phyloP scores from a whole-genome alignment of 2,888 invertebrate species.

The Limulus polyphemus region DNA sequence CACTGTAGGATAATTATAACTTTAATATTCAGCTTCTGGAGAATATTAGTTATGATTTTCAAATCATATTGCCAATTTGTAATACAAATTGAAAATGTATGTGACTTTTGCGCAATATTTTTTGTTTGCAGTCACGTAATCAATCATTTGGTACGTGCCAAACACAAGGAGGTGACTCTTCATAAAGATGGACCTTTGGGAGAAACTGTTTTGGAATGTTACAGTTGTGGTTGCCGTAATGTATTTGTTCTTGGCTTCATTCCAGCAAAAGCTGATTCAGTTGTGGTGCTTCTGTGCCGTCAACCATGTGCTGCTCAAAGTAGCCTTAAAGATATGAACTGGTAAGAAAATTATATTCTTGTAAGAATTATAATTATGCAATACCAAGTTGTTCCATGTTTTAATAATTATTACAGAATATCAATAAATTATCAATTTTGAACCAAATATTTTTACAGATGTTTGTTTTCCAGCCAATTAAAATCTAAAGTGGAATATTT shows the following conservation, averaged over 20 bases:
- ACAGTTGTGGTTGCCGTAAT: slow-evolving; percentile 95
- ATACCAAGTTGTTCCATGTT: too few relatives aligned
- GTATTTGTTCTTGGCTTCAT: slow-evolving; percentile 98
- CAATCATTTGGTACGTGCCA: slow-evolving; percentile 96
- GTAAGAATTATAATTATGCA: too few relatives aligned
- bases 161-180: slow-evolving; percentile 96
- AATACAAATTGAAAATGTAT: too few relatives aligned
- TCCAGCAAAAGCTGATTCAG: slow-evolving; percentile 96
- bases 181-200: slow-evolving; percentile 95
- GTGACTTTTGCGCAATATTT: background rate
- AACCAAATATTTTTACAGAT: too few relatives aligned
- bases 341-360: slow-evolving; percentile 42
- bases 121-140: slow-evolving; percentile 73
- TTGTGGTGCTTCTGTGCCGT: slow-evolving; percentile 89
- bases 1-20: too few relatives aligned
- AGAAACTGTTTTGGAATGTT: slow-evolving; percentile 95
- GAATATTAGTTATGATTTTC: too few relatives aligned
- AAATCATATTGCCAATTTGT: too few relatives aligned
- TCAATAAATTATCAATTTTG: too few relatives aligned
- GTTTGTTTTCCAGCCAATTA: too few relatives aligned
- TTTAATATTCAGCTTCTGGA: too few relatives aligned
- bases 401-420: too few relatives aligned
- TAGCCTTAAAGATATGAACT: slow-evolving; percentile 96
- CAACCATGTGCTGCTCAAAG: slow-evolving; percentile 97
- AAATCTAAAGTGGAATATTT: too few relatives aligned